phyloP scores from a whole-genome alignment of 1,140 invertebrate genomes.

The Episyrphus balteatus region DNA sequence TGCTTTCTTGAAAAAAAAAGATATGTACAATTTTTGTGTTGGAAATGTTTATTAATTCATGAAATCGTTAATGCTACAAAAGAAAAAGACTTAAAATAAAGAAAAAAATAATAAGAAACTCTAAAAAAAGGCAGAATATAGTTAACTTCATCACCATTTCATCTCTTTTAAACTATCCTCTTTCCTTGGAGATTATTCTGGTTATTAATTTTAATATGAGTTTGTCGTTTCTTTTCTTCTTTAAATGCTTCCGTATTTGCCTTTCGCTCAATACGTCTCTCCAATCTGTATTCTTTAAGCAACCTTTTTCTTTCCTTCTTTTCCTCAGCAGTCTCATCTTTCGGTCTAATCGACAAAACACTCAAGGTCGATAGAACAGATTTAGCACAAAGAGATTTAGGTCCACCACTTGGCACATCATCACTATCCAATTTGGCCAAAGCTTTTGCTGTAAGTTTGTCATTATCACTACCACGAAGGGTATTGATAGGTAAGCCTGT shows the following conservation, averaged over 20 bases:
- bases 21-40: too few species aligned
- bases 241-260: slow-evolving; percentile 76
- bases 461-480: slow-evolving; percentile 42
- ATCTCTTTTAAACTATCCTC: slow-evolving; percentile 45
- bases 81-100: too few species aligned
- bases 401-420: slow-evolving; percentile 31
- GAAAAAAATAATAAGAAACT: too few species aligned
- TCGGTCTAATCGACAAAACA: slow-evolving; percentile 59
- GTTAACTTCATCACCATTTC: too few species aligned
- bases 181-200: slow-evolving; percentile 60
- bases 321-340: slow-evolving; percentile 74
- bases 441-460: slow-evolving; percentile 55
- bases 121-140: too few species aligned
- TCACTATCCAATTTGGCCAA: slow-evolving; percentile 52
- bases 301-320: slow-evolving; percentile 67
- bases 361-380: slow-evolving; percentile 59
- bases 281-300: slow-evolving; percentile 71
- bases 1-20: too few species aligned
- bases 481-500: slow-evolving; percentile 63
- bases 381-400: slow-evolving; percentile 47
- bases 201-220: slow-evolving; percentile 65
- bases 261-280: slow-evolving; percentile 78
- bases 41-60: too few species aligned
- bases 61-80: too few species aligned
- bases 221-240: slow-evolving; percentile 72